A percentile compares a stretch with the other conserved stretches of the same genome.
Conservation (phyloP, 2,113 vertebrate genomes). For the Phylloscopus trochilus region DNA sequence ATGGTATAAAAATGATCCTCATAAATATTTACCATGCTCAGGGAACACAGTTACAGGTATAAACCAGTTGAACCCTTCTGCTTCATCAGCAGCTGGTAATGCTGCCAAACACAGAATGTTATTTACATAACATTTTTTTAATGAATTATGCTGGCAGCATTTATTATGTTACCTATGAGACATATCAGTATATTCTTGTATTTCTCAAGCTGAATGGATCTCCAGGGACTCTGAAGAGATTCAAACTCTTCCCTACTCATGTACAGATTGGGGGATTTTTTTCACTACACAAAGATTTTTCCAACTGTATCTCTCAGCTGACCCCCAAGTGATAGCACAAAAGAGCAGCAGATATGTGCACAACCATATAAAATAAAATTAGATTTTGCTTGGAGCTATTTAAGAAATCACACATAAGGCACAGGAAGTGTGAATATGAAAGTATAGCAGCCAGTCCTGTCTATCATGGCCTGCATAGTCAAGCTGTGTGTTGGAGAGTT, state of each 20-base stretch:
- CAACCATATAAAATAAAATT: not conserved
- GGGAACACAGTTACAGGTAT: not conserved
- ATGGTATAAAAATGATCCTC: not conserved
- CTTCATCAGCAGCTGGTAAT: not conserved
- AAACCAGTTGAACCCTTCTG: not conserved
- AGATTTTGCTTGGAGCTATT: not conserved
- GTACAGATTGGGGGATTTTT: not conserved
- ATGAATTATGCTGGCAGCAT: not conserved
- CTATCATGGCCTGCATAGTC: not conserved
- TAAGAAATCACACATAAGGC: not conserved
- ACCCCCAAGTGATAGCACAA: not conserved
- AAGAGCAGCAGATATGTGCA: not conserved
- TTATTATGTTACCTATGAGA: not conserved
- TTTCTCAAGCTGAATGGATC: not conserved
- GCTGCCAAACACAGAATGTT: not conserved
- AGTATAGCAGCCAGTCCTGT: not conserved
- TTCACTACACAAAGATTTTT: not conserved
- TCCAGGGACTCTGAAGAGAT: not conserved
- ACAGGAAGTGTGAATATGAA: not conserved
- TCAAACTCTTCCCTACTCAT: not conserved
- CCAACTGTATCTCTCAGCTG: not conserved
- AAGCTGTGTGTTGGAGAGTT: not conserved
- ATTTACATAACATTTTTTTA: not conserved
- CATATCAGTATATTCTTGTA: not conserved
- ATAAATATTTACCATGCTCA: not conserved